These are phyloP conservation scores for Caenorhabditis sp. DNA, from an alignment of 2,888 invertebrate species.

Conservation along the genomic window DNA sequence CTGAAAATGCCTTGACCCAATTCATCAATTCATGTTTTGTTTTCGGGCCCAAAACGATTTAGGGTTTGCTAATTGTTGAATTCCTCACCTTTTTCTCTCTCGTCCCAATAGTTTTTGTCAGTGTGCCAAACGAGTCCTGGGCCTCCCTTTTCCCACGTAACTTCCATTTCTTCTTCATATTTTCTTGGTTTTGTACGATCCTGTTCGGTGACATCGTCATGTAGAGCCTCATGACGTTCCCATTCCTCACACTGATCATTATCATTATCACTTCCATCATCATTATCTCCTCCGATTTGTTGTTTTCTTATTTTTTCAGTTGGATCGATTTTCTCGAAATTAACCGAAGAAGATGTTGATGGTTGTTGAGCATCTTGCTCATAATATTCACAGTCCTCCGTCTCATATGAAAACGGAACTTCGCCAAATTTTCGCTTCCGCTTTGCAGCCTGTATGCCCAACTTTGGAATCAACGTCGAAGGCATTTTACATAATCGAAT, in stretches of 20 bases:
- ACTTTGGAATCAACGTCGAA: slow-evolving; percentile 65
- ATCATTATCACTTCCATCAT: slow-evolving; percentile 49
- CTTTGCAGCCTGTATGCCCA: slow-evolving; percentile 43
- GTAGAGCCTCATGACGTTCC: slow-evolving; percentile 72
- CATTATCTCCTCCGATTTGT: slow-evolving; percentile 37
- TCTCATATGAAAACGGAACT: slow-evolving; percentile 45
- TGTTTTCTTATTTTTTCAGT: slow-evolving; percentile 30
- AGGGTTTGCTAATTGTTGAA: neutral
- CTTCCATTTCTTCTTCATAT: slow-evolving; percentile 60
- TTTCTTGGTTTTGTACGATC: slow-evolving; percentile 68
- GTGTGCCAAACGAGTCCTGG: slow-evolving; percentile 76
- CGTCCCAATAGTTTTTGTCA: slow-evolving; percentile 75
- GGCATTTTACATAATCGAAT: slow-evolving; percentile 73
- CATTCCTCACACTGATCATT: slow-evolving; percentile 56
- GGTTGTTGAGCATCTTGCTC: slow-evolving; percentile 5
- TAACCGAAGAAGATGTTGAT: neutral
- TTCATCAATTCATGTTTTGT: no score
- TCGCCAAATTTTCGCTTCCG: slow-evolving; percentile 44
- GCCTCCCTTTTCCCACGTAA: slow-evolving; percentile 76
- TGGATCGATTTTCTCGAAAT: slow-evolving; percentile 31
- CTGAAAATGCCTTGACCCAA: no score
- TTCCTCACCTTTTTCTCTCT: slow-evolving; percentile 67
- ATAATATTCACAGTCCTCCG: slow-evolving; percentile 5
- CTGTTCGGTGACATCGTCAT: slow-evolving; percentile 73
- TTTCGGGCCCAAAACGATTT: no score